These are phyloP conservation scores for Tipula lateralis DNA, from an alignment of 2,888 invertebrate genomes.

Conservation along the genomic window DNA sequence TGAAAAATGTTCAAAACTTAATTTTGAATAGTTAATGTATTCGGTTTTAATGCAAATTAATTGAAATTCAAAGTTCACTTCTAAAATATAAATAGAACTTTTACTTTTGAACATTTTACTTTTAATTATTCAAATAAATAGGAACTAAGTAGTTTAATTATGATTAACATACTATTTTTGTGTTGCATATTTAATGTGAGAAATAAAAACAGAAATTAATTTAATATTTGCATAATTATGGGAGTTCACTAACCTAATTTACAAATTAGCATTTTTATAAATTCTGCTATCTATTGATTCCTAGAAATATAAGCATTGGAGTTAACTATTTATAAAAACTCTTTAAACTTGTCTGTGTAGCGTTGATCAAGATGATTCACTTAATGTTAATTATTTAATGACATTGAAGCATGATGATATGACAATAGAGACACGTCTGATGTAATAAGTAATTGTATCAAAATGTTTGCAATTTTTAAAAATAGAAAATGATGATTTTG, in stretches of 20 bases:
- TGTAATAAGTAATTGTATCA: not conserved
- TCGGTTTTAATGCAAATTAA: not conserved
- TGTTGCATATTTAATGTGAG: not conserved
- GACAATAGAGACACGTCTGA: not conserved
- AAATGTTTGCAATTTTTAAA: not conserved
- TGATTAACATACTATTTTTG: not conserved
- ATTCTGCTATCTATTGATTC: too few relatives aligned
- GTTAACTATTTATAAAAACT: too few relatives aligned
- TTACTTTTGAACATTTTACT: not conserved
- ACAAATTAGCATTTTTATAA: not conserved
- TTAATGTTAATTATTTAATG: not conserved
- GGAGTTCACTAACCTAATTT: not conserved
- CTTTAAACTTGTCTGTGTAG: too few relatives aligned
- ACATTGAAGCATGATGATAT: not conserved
- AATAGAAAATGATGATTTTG: conserved; percentile 11
- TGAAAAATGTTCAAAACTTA: not conserved
- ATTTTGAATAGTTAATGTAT: not conserved
- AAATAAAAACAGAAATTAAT: not conserved
- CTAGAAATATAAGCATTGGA: too few relatives aligned
- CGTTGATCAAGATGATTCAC: too few relatives aligned
- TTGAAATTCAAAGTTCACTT: not conserved
- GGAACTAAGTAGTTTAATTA: not conserved
- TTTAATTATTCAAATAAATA: not conserved
- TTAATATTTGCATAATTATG: not conserved
- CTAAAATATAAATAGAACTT: not conserved